Percentiles rank a stretch among this genome's conserved stretches.
These are phyloP conservation scores for Cassiopea xamachana DNA, from an alignment of 30 jellyfish, hydroid and myxozoan genomes.

Conservation along the genomic window DNA sequence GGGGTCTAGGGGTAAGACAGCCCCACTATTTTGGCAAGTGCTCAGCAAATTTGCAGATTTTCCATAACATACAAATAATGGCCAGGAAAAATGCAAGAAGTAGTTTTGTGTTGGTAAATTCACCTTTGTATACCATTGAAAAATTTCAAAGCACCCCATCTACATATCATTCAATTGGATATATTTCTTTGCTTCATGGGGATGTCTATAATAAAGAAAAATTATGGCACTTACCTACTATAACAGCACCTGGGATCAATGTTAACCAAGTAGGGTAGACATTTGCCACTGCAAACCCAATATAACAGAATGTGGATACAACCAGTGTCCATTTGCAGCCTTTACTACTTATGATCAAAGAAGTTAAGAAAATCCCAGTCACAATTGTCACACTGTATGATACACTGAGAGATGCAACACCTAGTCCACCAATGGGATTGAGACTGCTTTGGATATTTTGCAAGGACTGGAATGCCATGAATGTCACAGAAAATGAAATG, in stretches of 20 bases:
- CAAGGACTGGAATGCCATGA: constrained; percentile 61
- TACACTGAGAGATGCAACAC: constrained; percentile 62
- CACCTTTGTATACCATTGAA: too few relatives aligned
- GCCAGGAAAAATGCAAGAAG: too few relatives aligned
- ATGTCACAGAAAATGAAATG: constrained; percentile 46
- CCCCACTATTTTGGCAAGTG: too few relatives aligned
- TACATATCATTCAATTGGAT: too few relatives aligned
- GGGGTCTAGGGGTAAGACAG: too few relatives aligned
- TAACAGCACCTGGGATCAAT: constrained; percentile 46
- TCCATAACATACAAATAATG: too few relatives aligned
- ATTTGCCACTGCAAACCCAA: constrained; percentile 44
- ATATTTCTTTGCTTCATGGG: too few relatives aligned
- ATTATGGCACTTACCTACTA: constrained; percentile 29
- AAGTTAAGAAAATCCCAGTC: constrained; percentile 22
- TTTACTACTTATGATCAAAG: constrained; percentile 17
- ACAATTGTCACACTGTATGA: constrained; percentile 13
- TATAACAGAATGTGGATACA: constrained; percentile 26
- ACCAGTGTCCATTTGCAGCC: constrained; percentile 55
- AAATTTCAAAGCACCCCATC: too few relatives aligned
- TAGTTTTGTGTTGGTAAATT: too few relatives aligned
- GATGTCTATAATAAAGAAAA: too few relatives aligned
- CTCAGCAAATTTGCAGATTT: too few relatives aligned
- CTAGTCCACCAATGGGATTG: constrained; percentile 45
- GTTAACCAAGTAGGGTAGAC: constrained; percentile 63
- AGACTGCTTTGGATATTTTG: constrained; percentile 59